Percentiles rank a stretch among this genome's conserved stretches.
phyloP scores from a whole-genome alignment of 2,797 vertebrate species.

The Clarias laeviceps region DNA sequence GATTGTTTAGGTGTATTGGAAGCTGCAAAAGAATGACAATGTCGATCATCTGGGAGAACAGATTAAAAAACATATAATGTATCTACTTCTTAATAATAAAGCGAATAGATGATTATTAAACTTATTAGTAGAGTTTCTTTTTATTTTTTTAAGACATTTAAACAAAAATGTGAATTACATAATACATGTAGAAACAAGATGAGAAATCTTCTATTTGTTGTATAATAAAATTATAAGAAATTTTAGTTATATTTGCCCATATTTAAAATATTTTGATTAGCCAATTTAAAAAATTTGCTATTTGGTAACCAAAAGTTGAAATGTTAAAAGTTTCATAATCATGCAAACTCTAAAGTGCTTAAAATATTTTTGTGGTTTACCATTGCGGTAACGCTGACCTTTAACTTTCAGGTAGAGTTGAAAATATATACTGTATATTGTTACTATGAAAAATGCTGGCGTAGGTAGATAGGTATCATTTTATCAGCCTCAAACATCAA shows the following conservation, averaged over 20 bases:
- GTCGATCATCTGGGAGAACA: neutral
- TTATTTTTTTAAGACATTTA: no score
- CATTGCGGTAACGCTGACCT: neutral
- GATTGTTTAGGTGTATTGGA: neutral
- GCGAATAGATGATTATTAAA: neutral
- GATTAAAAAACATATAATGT: neutral
- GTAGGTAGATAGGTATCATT: neutral
- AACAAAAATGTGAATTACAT: neutral
- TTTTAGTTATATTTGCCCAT: neutral
- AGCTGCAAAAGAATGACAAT: neutral
- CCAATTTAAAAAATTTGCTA: neutral
- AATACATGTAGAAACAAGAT: neutral
- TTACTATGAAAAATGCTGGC: neutral
- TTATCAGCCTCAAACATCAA: no score
- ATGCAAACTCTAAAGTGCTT: neutral
- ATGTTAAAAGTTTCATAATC: neutral
- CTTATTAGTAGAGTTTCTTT: no score
- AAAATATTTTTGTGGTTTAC: neutral
- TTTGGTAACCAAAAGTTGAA: neutral
- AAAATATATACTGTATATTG: neutral
- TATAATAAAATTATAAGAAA: neutral
- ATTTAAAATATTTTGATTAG: neutral
- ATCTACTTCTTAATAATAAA: neutral
- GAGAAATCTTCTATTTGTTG: neutral
- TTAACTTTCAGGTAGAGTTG: conserved; percentile 1